Base-by-base conservation (phyloP, 2,797 vertebrate genomes). In the Aplochiton taeniatus region DNA sequence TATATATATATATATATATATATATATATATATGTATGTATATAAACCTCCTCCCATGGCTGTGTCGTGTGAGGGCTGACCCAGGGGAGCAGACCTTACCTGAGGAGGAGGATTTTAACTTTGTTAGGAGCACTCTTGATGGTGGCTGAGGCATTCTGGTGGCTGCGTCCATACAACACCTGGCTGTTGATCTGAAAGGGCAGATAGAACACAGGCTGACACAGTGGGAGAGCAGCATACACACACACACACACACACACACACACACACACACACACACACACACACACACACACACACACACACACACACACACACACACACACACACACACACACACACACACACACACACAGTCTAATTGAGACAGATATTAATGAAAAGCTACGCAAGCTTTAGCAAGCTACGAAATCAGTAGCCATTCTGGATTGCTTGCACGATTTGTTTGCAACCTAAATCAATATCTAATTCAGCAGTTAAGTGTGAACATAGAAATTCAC, bases 131-230 rank as follows among this genome's bases (percentile, higher is more conserved):
- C 89, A 1, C 92, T 95, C 88, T 97, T 98, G 73, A 99, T 98
- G 87, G 98, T 93, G 80, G 97, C 95, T 1, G 97, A 99, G 47
- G 97, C 97, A 19, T 96, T 98, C 85, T 96, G 97, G 77, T 99
- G 97, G 77, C 97, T 99, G 87, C 96, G 94, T 75, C 97, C 97
- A 74, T 96, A 97, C 51, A 99, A 68, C 51, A 97, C 86, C 87
- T 97, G 95, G 85, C 92, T 95, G 85, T 98, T 98, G 80, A 99
- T 95, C 97, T 92, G 81, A 53, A 13, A 13, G 44, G n/a, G 8
- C 41, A 13, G 56, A n/a, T 14, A 49, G 42, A 12, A 54, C 16
- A 31, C 55, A 50, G 41, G 44, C 4, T 62, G 9, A 47, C 14
- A 45, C 19, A n/a, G n/a, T n/a, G n/a, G n/a, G n/a, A n/a, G n/a